Percentiles rank a stretch among this genome's conserved stretches.
Evolutionary conservation across 2,888 invertebrate genomes (phyloP).

Genomic region (Oscheius onirici): DNA sequence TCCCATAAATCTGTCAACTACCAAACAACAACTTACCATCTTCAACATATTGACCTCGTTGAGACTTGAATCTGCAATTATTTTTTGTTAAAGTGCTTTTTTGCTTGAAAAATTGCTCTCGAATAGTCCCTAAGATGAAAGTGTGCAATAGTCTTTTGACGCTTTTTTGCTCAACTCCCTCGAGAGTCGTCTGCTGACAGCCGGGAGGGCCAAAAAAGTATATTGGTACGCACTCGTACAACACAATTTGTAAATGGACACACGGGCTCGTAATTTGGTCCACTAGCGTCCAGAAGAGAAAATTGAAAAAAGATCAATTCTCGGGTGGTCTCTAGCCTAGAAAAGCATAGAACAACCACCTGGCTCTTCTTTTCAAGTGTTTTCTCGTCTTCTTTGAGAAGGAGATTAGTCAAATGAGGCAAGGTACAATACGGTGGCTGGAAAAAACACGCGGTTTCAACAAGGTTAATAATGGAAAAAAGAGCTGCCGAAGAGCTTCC

Average conservation of each 20-base stretch:
- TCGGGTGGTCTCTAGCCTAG: background rate
- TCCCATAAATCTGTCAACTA: too few relatives aligned
- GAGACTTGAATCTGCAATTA: background rate
- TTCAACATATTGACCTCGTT: background rate
- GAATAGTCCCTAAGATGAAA: background rate
- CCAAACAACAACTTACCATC: background rate
- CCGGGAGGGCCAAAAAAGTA: slow-evolving; percentile 20
- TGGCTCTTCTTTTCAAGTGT: too few relatives aligned
- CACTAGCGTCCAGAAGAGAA: slow-evolving; percentile 16
- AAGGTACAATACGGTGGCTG: too few relatives aligned
- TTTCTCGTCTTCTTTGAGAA: too few relatives aligned
- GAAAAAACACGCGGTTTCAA: too few relatives aligned
- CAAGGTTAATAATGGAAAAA: too few relatives aligned
- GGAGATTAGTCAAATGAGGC: too few relatives aligned
- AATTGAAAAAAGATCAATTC: slow-evolving; percentile 18
- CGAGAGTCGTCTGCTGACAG: slow-evolving; percentile 19
- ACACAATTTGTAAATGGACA: slow-evolving; percentile 33
- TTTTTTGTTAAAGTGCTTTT: background rate
- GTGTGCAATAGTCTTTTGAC: slow-evolving; percentile 4
- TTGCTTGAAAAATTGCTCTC: background rate
- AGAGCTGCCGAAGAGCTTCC: too few relatives aligned
- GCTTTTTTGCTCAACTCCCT: slow-evolving; percentile 12
- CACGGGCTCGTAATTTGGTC: slow-evolving; percentile 25
- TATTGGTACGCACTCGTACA: slow-evolving; percentile 31
- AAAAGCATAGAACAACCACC: background rate